phyloP scores from a whole-genome alignment of 2,888 invertebrate genomes.

The Muscina levida region DNA sequence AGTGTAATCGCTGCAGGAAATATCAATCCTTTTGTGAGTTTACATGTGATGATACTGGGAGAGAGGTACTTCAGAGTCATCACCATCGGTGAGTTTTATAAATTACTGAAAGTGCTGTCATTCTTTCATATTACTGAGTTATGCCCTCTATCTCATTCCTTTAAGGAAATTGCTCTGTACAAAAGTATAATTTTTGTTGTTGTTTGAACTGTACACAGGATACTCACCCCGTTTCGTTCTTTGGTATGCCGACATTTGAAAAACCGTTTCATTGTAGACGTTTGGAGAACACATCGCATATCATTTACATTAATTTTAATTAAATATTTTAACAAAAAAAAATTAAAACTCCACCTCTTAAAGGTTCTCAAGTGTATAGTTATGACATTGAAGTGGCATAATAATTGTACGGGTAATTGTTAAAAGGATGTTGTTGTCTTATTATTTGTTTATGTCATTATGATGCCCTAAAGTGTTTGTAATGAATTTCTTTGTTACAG shows the following conservation, averaged over 20 bases:
- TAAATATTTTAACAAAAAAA: slow-evolving; percentile 22
- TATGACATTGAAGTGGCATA: slow-evolving; percentile 20
- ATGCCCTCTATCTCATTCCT: no score
- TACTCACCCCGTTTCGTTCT: not conserved
- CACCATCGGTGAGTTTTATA: no score
- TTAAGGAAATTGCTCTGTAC: no score
- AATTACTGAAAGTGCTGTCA: no score
- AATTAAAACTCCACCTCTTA: no score
- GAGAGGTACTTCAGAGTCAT: no score
- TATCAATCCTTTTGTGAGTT: no score
- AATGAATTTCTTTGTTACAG: not conserved
- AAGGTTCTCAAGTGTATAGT: slow-evolving; percentile 10
- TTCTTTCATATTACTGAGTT: no score
- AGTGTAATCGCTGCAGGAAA: no score
- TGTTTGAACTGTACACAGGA: not conserved
- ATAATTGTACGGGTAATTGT: not conserved
- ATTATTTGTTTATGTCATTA: slow-evolving; percentile 35
- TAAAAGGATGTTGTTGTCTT: not conserved
- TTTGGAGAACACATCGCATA: not conserved
- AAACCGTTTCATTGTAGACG: not conserved
- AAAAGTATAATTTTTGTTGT: no score
- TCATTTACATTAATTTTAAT: slow-evolving; percentile 37
- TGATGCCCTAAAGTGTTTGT: slow-evolving; percentile 28
- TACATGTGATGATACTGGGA: no score
- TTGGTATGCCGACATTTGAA: slow-evolving; percentile 21